Evolutionary conservation across 2,888 invertebrate species (phyloP).

Genomic region (Polydrusus pterygomalis): DNA sequence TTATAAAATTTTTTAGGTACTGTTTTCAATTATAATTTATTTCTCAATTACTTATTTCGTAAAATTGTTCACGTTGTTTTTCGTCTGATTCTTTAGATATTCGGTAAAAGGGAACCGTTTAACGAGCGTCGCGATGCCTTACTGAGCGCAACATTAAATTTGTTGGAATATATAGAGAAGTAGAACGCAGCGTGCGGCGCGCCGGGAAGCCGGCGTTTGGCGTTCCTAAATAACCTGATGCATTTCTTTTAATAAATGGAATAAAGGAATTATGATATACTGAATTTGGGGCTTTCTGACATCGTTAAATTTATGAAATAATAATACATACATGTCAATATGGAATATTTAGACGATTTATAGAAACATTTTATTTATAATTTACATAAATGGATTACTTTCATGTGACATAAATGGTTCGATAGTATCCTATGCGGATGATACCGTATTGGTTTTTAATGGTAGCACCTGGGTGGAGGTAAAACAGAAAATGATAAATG

Average conservation of each 20-base stretch:
- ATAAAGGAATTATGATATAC: neutral
- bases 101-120: slow-evolving; percentile 10
- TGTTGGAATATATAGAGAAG: slow-evolving; percentile 47
- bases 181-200: slow-evolving; percentile 19
- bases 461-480: no score
- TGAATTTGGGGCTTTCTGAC: no score
- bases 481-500: no score
- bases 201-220: neutral
- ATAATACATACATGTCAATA: no score
- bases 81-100: neutral
- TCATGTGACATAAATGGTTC: no score
- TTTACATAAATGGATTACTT: no score
- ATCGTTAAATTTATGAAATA: no score
- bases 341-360: no score
- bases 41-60: neutral
- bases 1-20: neutral
- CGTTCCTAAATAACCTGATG: slow-evolving; percentile 34
- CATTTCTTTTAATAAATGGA: slow-evolving; percentile 17
- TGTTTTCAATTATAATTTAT: neutral
- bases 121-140: slow-evolving; percentile 35
- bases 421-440: no score
- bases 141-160: slow-evolving; percentile 47
- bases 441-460: no score
- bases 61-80: neutral
- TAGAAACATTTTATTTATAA: no score